phyloP scores from a whole-genome alignment of 2,113 vertebrate species.

The Salminus brasiliensis region DNA sequence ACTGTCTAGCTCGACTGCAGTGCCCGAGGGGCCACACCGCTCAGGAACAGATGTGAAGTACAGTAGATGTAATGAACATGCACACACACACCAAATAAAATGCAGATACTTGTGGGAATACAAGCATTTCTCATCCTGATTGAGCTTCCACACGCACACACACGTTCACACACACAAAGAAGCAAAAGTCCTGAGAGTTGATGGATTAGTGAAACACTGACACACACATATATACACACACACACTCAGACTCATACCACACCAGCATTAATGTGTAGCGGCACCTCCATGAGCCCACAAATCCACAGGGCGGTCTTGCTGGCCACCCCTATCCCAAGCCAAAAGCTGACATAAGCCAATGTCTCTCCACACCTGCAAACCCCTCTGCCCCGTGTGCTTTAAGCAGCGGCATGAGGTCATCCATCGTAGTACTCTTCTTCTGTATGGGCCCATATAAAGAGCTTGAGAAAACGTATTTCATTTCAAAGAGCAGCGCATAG shows the following conservation, averaged over 20 bases:
- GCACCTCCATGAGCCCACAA: constrained; percentile 22
- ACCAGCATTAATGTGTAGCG: constrained; percentile 33
- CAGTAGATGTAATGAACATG: not conserved
- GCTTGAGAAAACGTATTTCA: not conserved
- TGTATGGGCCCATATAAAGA: not conserved
- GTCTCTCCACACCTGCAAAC: constrained; percentile 46
- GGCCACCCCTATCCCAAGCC: constrained; percentile 21
- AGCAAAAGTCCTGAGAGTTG: not conserved
- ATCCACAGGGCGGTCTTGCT: constrained; percentile 27
- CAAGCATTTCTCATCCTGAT: not conserved
- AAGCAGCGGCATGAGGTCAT: not conserved
- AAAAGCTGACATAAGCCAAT: constrained; percentile 32
- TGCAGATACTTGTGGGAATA: not conserved
- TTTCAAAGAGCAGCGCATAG: constrained; percentile 1
- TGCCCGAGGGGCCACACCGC: not conserved
- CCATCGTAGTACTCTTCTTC: not conserved
- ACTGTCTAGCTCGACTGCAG: constrained; percentile 6
- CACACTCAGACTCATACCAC: constrained; percentile 22
- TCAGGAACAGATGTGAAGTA: constrained; percentile 30
- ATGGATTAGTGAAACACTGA: constrained; percentile 8
- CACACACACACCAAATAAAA: constrained; percentile 1
- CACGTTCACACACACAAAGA: not conserved
- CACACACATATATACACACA: constrained; percentile 18
- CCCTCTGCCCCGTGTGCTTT: constrained; percentile 16
- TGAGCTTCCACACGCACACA: not conserved